phyloP scores from a whole-genome alignment of 2,113 vertebrate species.

The Hydrochoerus hydrochaeris region DNA sequence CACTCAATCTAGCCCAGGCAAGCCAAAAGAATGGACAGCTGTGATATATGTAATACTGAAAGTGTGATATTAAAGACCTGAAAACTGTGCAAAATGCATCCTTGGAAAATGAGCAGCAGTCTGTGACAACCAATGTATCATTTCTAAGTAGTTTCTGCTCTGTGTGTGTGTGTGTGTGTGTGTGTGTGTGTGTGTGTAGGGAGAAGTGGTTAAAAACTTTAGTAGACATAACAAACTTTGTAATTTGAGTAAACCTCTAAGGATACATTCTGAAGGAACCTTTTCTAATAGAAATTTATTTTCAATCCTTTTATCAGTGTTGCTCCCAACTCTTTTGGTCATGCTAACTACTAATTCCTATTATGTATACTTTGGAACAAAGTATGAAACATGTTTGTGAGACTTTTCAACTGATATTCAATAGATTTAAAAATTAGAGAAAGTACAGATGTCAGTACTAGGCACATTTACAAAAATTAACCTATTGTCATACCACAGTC shows the following conservation, averaged over 20 bases:
- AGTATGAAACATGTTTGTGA: slow-evolving; percentile 2
- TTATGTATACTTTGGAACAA: not conserved
- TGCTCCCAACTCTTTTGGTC: not conserved
- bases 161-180: not conserved
- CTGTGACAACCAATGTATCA: not conserved
- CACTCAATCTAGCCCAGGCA: not conserved
- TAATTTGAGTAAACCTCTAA: slow-evolving; percentile 31
- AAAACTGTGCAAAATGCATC: not conserved
- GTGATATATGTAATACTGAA: not conserved
- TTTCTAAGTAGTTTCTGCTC: not conserved
- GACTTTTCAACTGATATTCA: not conserved
- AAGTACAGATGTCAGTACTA: not conserved
- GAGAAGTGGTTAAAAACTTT: not conserved
- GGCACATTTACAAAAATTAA: slow-evolving; percentile 41
- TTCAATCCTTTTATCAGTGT: slow-evolving; percentile 32
- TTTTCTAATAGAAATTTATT: slow-evolving; percentile 43
- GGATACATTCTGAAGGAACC: not conserved
- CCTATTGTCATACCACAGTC: not conserved
- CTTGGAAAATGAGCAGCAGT: not conserved
- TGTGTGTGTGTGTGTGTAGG: not conserved
- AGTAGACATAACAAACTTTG: not conserved
- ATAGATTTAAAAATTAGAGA: not conserved
- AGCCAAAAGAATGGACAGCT: not conserved
- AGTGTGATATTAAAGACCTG: not conserved
- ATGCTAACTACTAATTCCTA: not conserved